phyloP scores from a whole-genome alignment of 2,888 invertebrate species.

The Punctoribates punctum region DNA sequence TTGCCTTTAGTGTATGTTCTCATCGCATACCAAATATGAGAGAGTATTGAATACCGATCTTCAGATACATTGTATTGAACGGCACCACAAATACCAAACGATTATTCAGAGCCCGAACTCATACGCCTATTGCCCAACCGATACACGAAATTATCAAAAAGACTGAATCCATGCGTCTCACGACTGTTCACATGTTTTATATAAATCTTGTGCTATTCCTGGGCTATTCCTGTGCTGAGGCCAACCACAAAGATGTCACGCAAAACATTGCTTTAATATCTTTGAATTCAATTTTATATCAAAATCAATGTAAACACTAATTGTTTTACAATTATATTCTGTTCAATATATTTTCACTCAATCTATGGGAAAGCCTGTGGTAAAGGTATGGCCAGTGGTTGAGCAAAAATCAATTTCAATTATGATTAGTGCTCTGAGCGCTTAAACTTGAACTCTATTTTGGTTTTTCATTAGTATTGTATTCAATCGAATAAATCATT shows the following conservation, averaged over 20 bases:
- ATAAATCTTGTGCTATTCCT: no score
- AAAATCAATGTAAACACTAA: constrained; percentile 17
- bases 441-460: background rate
- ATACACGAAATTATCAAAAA: constrained; percentile 27
- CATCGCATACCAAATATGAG: constrained; percentile 14
- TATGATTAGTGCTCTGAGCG: background rate
- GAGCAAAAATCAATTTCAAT: background rate
- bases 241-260: constrained; percentile 18
- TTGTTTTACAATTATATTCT: background rate
- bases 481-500: constrained; percentile 17
- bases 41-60: constrained; percentile 22
- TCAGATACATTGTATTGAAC: background rate
- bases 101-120: constrained; percentile 8
- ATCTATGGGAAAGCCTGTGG: background rate
- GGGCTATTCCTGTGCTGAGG: background rate
- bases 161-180: constrained; percentile 26
- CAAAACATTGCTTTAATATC: constrained; percentile 24
- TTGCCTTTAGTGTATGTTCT: constrained; percentile 8
- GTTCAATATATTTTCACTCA: background rate
- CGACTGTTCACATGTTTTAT: background rate
- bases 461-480: background rate
- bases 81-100: constrained; percentile 18
- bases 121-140: constrained; percentile 25
- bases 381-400: background rate
- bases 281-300: constrained; percentile 22